Conservation (phyloP, 2,888 invertebrate genomes). For the Eledona agricola region DNA sequence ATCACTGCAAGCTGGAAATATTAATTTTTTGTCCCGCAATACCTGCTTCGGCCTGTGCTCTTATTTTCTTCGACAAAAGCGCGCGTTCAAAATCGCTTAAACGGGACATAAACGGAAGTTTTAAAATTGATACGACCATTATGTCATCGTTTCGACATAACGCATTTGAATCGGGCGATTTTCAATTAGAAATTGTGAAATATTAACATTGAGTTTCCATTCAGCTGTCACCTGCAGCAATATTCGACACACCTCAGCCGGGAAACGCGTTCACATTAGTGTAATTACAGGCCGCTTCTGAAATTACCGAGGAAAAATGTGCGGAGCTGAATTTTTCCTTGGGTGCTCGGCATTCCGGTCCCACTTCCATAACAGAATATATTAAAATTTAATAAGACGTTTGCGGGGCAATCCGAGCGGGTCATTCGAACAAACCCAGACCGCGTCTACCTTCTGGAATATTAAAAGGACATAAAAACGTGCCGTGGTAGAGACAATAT, state of each 20-base stretch:
- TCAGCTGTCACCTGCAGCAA: conserved; percentile 31
- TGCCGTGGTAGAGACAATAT: conserved; percentile 47
- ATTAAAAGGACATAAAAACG: conserved; percentile 47
- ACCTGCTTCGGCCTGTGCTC: too few species aligned
- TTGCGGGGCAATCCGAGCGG: conserved; percentile 43
- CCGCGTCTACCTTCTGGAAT: conserved; percentile 43
- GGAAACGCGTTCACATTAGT: conserved; percentile 4
- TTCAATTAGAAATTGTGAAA: conserved; percentile 37
- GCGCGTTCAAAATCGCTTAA: conserved; percentile 11
- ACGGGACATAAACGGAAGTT: conserved; percentile 5
- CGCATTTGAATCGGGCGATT: conserved; percentile 19
- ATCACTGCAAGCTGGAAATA: too few species aligned
- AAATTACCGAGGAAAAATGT: conserved; percentile 12
- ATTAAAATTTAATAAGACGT: conserved; percentile 46
- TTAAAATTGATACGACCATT: conserved; percentile 21
- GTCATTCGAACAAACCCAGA: conserved; percentile 43
- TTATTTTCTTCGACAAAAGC: conserved; percentile 10
- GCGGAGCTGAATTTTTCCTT: conserved; percentile 40
- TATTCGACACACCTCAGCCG: conserved; percentile 9
- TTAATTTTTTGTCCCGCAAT: too few species aligned
- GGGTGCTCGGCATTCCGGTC: conserved; percentile 39
- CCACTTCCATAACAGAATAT: conserved; percentile 45
- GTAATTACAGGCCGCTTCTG: conserved; percentile 4
- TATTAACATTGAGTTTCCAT: conserved; percentile 38
- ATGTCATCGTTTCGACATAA: conserved; percentile 7